These are phyloP conservation scores for Calameuta pallipes DNA, from an alignment of 2,888 invertebrate genomes.

Conservation along the genomic window DNA sequence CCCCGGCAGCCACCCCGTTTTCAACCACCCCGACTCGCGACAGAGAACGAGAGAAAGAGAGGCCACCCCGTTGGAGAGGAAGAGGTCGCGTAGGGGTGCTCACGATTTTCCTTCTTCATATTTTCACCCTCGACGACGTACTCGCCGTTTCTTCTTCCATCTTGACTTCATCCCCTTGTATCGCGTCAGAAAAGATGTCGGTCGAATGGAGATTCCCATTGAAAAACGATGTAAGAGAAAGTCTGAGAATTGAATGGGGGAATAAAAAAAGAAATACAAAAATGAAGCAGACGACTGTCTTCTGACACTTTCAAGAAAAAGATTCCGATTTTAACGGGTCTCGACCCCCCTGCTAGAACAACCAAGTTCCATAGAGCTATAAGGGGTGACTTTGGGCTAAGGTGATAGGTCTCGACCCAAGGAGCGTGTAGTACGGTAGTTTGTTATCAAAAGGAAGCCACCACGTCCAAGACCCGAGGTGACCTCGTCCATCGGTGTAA, in stretches of 20 bases:
- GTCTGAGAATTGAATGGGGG: not conserved
- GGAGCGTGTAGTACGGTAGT: conserved; percentile 42
- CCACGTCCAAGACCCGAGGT: conserved; percentile 6
- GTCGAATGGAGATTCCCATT: conserved; percentile 8
- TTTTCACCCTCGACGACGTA: conserved; percentile 19
- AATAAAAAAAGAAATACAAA: conserved; percentile 5
- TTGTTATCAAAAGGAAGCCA: conserved; percentile 45
- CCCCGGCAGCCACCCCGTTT: conserved; percentile 34
- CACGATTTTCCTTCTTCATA: conserved; percentile 47
- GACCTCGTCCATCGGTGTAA: conserved; percentile 26
- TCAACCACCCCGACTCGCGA: conserved; percentile 41
- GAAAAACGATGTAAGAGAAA: conserved; percentile 25
- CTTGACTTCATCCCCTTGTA: not conserved
- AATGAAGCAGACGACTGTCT: not conserved
- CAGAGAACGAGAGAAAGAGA: conserved; percentile 49
- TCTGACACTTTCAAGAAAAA: not conserved
- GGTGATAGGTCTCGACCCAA: not conserved
- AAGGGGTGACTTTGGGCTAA: not conserved
- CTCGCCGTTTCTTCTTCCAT: not conserved
- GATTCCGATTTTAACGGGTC: not conserved
- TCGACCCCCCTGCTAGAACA: not conserved
- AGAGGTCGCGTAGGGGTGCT: conserved; percentile 39
- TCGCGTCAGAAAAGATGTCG: not conserved
- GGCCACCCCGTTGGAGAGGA: conserved; percentile 32
- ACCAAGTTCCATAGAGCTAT: not conserved